Conservation (phyloP, 2,113 vertebrate species). For the Thunnus maccoyii region DNA sequence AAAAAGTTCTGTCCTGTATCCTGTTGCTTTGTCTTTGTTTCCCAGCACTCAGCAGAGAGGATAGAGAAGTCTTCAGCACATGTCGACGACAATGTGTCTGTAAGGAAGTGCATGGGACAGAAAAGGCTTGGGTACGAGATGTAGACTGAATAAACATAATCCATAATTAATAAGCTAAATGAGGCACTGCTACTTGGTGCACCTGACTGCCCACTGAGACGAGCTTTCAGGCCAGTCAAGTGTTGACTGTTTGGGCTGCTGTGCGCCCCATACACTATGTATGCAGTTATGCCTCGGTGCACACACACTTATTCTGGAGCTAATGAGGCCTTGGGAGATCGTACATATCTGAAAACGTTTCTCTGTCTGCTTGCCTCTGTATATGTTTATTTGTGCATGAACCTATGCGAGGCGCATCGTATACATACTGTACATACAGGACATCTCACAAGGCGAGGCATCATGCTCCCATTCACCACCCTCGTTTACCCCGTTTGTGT, state of each 20-base stretch:
- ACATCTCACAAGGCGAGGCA: constrained; percentile 23
- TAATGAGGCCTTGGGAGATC: constrained; percentile 78
- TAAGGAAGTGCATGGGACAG: constrained; percentile 3
- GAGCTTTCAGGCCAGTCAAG: constrained; percentile 58
- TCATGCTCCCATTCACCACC: constrained; percentile 35
- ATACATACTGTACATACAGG: constrained; percentile 36
- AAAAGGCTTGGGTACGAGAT: constrained; percentile 3
- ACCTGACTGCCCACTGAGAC: constrained; percentile 68
- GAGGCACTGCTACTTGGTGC: constrained; percentile 46
- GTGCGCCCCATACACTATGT: constrained; percentile 47
- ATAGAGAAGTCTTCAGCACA: not conserved
- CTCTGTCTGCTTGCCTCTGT: constrained; percentile 36
- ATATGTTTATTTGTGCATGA: constrained; percentile 58
- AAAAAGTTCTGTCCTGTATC: not conserved
- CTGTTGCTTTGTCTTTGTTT: constrained; percentile 6
- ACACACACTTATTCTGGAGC: constrained; percentile 57
- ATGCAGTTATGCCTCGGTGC: constrained; percentile 49
- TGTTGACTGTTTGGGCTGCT: constrained; percentile 45
- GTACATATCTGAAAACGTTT: constrained; percentile 49
- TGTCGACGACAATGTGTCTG: not conserved
- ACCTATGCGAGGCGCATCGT: not conserved
- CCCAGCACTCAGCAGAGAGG: constrained; percentile 7
- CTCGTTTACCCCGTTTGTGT: constrained; percentile 55
- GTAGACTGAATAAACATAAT: constrained; percentile 58
- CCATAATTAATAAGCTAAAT: constrained; percentile 68